Evolutionary conservation across 2,888 invertebrate species (phyloP).

Genomic region (Philereme transversata): DNA sequence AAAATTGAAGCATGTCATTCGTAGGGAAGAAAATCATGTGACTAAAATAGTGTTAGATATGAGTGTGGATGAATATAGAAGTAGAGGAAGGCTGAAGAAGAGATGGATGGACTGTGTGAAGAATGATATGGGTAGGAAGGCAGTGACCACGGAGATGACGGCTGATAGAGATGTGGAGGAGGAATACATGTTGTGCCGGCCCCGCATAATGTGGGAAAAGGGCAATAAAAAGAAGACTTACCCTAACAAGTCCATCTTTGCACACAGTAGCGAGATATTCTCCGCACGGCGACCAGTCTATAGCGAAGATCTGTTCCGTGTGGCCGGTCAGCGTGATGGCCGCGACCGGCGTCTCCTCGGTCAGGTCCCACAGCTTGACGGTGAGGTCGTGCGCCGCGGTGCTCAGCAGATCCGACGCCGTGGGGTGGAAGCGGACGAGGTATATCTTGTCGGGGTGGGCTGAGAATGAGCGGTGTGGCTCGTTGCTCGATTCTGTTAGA

Average conservation of each 20-base stretch:
- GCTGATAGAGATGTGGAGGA: too few species aligned
- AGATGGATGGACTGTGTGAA: too few species aligned
- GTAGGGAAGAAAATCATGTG: too few species aligned
- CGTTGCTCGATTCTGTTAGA: slow-evolving; percentile 91
- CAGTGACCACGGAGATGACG: too few species aligned
- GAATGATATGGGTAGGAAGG: too few species aligned
- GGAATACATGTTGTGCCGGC: too few species aligned
- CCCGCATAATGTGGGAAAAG: too few species aligned
- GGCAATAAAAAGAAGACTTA: slow-evolving; percentile 45
- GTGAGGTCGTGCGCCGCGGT: slow-evolving; percentile 96
- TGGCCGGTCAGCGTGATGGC: slow-evolving; percentile 88
- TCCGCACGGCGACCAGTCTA: slow-evolving; percentile 97
- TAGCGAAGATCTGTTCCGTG: slow-evolving; percentile 94
- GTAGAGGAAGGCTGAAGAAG: too few species aligned
- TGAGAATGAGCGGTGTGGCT: slow-evolving; percentile 85
- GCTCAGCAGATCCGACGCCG: slow-evolving; percentile 92
- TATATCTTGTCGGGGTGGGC: slow-evolving; percentile 97
- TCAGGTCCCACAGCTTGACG: slow-evolving; percentile 94
- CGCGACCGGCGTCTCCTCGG: slow-evolving; percentile 57
- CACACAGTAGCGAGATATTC: slow-evolving; percentile 93
- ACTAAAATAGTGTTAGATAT: too few species aligned
- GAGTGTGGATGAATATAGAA: too few species aligned
- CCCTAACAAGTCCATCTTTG: slow-evolving; percentile 92
- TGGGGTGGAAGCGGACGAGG: slow-evolving; percentile 93
- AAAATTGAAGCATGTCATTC: too few species aligned